phyloP scores from a whole-genome alignment of 2,888 invertebrate species.

The Trachelus stipa region DNA sequence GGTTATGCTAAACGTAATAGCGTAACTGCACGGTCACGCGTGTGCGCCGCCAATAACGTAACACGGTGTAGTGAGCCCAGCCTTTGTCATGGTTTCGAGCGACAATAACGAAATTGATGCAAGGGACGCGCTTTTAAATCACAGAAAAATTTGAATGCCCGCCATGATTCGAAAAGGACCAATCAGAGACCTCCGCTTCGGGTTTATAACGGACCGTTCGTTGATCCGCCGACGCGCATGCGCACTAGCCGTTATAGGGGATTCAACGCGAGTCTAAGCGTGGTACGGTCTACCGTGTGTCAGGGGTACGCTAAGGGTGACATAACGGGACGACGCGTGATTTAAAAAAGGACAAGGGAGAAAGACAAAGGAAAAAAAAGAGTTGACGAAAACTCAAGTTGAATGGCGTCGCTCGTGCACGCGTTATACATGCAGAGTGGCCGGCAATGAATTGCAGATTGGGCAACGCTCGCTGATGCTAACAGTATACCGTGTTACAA shows the following conservation, averaged over 20 bases:
- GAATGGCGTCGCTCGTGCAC: background rate
- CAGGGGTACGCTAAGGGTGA: background rate
- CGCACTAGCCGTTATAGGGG: background rate
- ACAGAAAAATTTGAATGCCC: background rate
- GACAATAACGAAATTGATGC: background rate
- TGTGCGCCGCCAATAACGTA: background rate
- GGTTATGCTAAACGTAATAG: background rate
- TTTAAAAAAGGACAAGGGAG: background rate
- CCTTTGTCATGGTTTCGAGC: background rate
- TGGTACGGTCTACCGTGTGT: background rate
- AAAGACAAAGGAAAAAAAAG: background rate
- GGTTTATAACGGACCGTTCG: background rate
- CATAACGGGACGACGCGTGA: background rate
- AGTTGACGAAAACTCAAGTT: background rate
- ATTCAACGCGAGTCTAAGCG: background rate
- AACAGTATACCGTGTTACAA: slow-evolving; percentile 35
- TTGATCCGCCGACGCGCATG: background rate
- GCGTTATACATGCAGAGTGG: slow-evolving; percentile 17
- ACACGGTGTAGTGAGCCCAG: background rate
- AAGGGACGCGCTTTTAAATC: background rate
- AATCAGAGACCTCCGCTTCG: background rate
- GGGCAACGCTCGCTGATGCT: slow-evolving; percentile 10
- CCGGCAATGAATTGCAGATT: slow-evolving; percentile 37
- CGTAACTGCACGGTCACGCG: background rate
- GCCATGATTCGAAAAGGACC: background rate